phyloP scores from a whole-genome alignment of 2,888 invertebrate genomes.

The Drosophila prostipennis region DNA sequence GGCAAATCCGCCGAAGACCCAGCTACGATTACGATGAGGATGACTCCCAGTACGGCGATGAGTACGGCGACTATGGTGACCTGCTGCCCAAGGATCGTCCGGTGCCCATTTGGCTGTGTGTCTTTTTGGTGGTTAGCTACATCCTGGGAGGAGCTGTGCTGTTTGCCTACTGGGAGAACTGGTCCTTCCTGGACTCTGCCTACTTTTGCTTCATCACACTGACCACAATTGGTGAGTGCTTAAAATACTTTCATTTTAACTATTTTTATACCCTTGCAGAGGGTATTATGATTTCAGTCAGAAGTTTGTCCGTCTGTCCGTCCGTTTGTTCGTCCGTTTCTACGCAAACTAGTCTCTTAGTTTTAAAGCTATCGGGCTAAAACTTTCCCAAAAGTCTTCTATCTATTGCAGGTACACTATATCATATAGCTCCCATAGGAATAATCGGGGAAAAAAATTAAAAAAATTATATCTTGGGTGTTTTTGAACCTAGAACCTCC shows the following conservation, averaged over 20 bases:
- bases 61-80: conserved; percentile 83
- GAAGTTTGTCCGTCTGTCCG: too few relatives aligned
- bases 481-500: too few relatives aligned
- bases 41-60: conserved; percentile 87
- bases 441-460: too few relatives aligned
- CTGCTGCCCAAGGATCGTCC: conserved; percentile 85
- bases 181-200: conserved; percentile 94
- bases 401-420: too few relatives aligned
- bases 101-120: conserved; percentile 95
- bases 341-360: too few relatives aligned
- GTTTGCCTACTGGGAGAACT: conserved; percentile 93
- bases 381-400: too few relatives aligned
- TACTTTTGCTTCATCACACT: conserved; percentile 97
- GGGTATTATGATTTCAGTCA: too few relatives aligned
- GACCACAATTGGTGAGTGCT: conserved; percentile 90
- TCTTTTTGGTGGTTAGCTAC: conserved; percentile 94
- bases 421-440: too few relatives aligned
- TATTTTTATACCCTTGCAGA: too few relatives aligned
- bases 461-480: too few relatives aligned
- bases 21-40: conserved; percentile 86
- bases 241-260: accelerated
- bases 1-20: conserved; percentile 85
- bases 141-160: conserved; percentile 95
- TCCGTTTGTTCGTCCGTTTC: too few relatives aligned
- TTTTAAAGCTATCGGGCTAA: too few relatives aligned